A percentile compares a stretch with the other conserved stretches of the same genome.
Evolutionary conservation across 2,113 vertebrate species (phyloP).

Genomic region (Rostratula benghalensis): DNA sequence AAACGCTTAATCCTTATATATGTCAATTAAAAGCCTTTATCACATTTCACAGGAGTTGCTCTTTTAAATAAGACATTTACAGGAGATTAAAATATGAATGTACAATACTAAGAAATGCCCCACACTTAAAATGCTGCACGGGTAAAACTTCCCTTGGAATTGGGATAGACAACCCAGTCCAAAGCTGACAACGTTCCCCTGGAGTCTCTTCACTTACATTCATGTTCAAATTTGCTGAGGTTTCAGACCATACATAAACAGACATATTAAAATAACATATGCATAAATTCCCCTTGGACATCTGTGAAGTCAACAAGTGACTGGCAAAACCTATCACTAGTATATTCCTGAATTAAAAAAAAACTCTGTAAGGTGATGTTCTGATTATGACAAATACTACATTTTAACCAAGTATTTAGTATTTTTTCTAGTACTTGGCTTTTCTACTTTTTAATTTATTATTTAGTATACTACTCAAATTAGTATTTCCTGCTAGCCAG

Average conservation of each 20-base stretch:
- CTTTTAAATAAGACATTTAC: neutral
- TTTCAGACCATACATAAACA: neutral
- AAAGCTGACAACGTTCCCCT: neutral
- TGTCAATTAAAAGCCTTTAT: neutral
- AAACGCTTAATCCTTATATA: neutral
- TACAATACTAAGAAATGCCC: neutral
- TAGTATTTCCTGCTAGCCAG: neutral
- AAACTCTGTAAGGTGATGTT: neutral
- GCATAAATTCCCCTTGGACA: neutral
- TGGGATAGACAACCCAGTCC: neutral
- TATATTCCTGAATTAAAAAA: neutral
- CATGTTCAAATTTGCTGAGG: neutral
- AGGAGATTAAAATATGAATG: neutral
- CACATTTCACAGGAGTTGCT: neutral
- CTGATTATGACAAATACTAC: neutral
- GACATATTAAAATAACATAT: neutral
- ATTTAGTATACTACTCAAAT: neutral
- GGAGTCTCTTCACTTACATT: neutral
- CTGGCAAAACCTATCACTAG: neutral
- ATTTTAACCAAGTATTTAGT: neutral
- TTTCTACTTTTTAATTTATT: neutral
- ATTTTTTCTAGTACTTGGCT: too few relatives aligned
- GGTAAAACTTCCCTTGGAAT: neutral
- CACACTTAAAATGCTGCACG: neutral
- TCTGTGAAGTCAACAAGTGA: neutral